Percentiles rank a stretch among this genome's conserved stretches.
Conservation (phyloP, 2,113 vertebrate genomes). For the Eptatretus burgeri region DNA sequence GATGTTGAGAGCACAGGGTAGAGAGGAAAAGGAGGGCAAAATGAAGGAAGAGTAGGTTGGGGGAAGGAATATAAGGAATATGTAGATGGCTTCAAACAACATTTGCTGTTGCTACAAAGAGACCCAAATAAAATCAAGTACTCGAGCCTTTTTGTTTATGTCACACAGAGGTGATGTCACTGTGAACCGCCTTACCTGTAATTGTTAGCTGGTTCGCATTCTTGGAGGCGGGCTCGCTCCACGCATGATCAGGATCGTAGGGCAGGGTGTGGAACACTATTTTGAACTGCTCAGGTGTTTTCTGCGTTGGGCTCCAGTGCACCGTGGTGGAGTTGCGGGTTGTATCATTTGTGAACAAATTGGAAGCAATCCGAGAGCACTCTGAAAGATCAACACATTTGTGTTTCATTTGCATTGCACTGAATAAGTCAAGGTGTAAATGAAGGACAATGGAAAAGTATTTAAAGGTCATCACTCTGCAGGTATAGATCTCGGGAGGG, state of each 20-base stretch:
- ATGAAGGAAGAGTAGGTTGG: too few species aligned
- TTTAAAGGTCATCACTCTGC: neutral
- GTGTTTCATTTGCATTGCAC: neutral
- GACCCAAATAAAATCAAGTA: too few species aligned
- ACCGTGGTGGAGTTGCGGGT: neutral
- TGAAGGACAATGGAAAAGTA: neutral
- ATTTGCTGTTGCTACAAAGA: too few species aligned
- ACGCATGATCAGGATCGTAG: neutral
- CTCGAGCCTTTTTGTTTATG: too few species aligned
- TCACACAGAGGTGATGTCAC: too few species aligned
- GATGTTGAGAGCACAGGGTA: too few species aligned
- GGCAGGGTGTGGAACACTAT: neutral
- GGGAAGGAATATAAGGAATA: too few species aligned
- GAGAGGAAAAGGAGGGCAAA: too few species aligned
- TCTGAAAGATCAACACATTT: neutral
- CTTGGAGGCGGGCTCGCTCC: neutral
- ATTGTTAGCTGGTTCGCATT: neutral
- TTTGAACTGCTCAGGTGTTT: neutral
- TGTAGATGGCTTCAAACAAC: too few species aligned
- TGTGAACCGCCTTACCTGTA: neutral
- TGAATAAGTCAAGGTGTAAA: neutral
- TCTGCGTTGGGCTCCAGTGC: slow-evolving; percentile 5
- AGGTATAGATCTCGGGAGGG: neutral
- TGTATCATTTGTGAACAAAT: neutral
- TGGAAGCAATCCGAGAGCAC: neutral